A percentile compares a stretch with the other conserved stretches of the same genome.
Evolutionary conservation across 1,140 invertebrate species (phyloP).

Genomic region (Patella vulgata): DNA sequence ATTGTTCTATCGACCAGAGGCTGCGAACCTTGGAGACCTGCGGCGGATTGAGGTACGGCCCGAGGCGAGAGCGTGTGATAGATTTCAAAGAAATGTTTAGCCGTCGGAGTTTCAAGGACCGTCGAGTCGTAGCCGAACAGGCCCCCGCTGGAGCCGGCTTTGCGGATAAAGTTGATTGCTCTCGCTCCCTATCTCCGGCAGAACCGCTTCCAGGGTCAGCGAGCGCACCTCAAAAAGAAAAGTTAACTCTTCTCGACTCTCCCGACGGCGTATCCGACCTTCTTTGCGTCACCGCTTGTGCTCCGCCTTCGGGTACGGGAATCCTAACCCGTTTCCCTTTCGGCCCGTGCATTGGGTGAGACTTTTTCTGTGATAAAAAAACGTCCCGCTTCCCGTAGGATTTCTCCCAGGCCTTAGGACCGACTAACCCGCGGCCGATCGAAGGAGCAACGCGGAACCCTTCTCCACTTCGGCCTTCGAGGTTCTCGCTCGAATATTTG

Average conservation of each 20-base stretch:
- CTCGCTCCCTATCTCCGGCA: slow-evolving; percentile 72
- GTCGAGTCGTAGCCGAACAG: slow-evolving; percentile 74
- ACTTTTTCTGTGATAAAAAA: not conserved
- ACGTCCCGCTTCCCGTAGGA: slow-evolving; percentile 52
- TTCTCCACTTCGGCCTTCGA: slow-evolving; percentile 90
- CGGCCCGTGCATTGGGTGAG: slow-evolving; percentile 15
- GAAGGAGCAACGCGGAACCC: slow-evolving; percentile 88
- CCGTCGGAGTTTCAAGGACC: slow-evolving; percentile 82
- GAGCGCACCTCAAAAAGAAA: slow-evolving; percentile 69
- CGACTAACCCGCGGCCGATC: slow-evolving; percentile 79
- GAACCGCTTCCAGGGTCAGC: slow-evolving; percentile 65
- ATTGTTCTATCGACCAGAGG: slow-evolving; percentile 89
- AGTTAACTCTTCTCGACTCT: too few relatives aligned
- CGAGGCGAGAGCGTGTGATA: too few relatives aligned
- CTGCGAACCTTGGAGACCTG: slow-evolving; percentile 89
- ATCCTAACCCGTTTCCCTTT: slow-evolving; percentile 30
- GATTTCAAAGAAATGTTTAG: slow-evolving; percentile 79
- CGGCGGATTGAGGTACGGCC: slow-evolving; percentile 84
- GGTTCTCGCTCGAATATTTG: slow-evolving; percentile 86
- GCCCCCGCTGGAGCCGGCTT: slow-evolving; percentile 72
- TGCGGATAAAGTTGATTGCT: slow-evolving; percentile 83
- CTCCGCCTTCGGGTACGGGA: slow-evolving; percentile 75
- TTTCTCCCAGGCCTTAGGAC: slow-evolving; percentile 71
- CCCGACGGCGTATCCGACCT: too few relatives aligned
- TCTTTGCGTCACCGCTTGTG: slow-evolving; percentile 74